A percentile compares a stretch with the other conserved stretches of the same genome.
Conservation (phyloP, 2,113 vertebrate species). For the Burhinus oedicnemus region DNA sequence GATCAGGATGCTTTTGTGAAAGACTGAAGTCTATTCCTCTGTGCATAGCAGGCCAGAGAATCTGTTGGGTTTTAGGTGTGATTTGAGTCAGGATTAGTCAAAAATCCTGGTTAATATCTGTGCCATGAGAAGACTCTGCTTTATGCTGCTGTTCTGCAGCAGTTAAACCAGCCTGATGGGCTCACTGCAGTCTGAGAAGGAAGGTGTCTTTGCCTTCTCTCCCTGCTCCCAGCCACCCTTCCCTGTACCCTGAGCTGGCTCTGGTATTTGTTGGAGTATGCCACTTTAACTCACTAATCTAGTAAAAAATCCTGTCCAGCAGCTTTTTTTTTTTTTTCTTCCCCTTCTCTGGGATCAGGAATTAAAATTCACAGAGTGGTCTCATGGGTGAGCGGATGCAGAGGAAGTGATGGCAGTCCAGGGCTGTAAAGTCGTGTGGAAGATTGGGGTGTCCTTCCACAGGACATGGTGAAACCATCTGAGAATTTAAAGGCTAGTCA, state of each 20-base stretch:
- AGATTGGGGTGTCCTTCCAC: background rate
- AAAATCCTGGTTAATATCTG: background rate
- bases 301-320: background rate
- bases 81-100: background rate
- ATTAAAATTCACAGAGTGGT: background rate
- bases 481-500: background rate
- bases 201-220: background rate
- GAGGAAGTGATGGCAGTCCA: background rate
- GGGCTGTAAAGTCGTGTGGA: background rate
- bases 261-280: background rate
- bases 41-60: background rate
- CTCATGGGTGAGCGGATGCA: background rate
- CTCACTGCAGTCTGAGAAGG: background rate
- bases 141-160: background rate
- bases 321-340: background rate
- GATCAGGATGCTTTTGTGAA: background rate
- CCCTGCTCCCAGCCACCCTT: background rate
- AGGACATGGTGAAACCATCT: background rate
- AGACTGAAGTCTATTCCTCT: background rate
- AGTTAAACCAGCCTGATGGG: background rate
- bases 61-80: background rate
- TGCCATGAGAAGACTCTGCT: background rate
- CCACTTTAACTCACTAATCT: background rate
- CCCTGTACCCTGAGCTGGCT: background rate
- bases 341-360: background rate